Percentiles rank a stretch among this genome's conserved stretches.
phyloP scores from a whole-genome alignment of 2,797 vertebrate species.

The Peromyscus melanophrys region DNA sequence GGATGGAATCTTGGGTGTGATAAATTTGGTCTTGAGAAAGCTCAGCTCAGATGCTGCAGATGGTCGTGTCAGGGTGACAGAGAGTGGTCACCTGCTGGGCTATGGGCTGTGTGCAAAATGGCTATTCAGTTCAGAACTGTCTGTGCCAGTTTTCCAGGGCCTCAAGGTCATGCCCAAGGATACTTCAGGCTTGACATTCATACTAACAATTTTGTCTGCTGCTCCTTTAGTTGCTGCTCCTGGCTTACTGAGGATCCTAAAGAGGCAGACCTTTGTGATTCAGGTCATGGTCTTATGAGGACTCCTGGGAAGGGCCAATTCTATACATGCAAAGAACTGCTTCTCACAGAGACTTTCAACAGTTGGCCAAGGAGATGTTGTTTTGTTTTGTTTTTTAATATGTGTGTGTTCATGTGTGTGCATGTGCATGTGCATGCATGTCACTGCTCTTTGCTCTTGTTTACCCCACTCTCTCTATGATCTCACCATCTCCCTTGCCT shows the following conservation, averaged over 20 bases:
- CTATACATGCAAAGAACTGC: neutral
- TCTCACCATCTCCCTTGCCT: neutral
- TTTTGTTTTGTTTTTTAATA: neutral
- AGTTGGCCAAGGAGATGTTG: neutral
- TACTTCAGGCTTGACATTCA: constrained; percentile 3
- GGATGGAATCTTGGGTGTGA: constrained; percentile 72
- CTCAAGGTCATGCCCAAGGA: constrained; percentile 76
- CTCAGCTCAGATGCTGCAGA: constrained; percentile 74
- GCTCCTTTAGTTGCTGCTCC: neutral
- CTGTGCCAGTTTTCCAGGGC: constrained; percentile 51
- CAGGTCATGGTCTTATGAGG: neutral
- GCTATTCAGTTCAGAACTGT: constrained; percentile 24
- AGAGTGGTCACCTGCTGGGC: constrained; percentile 61
- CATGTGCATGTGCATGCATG: neutral
- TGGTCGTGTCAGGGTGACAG: constrained; percentile 74
- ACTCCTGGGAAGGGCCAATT: neutral
- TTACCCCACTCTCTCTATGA: no score
- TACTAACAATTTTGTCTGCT: constrained; percentile 29
- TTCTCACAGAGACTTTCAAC: neutral
- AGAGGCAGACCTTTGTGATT: constrained; percentile 30
- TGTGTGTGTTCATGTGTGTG: neutral
- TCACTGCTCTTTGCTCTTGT: neutral
- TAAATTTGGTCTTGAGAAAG: constrained; percentile 76
- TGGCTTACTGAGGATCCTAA: neutral
- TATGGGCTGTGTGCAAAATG: constrained; percentile 56